Percentiles rank a stretch among this genome's conserved stretches.
These are phyloP conservation scores for Platysternon megacephalum DNA, from an alignment of 2,113 vertebrate species.

Conservation along the genomic window DNA sequence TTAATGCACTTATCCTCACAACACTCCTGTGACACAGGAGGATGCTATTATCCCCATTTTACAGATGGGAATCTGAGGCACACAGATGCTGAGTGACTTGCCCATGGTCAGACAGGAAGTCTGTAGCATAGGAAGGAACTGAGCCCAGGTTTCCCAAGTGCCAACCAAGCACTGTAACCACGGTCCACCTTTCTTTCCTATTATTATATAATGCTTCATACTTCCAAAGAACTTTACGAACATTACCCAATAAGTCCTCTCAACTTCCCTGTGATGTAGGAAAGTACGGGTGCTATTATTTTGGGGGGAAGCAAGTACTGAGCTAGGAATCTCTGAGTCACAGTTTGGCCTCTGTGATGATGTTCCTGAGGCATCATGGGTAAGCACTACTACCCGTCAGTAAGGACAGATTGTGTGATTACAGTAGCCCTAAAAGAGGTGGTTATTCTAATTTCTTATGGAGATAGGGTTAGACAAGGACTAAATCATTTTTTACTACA, in stretches of 20 bases:
- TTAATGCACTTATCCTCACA: not conserved
- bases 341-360: not conserved
- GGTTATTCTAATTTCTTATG: slow-evolving; percentile 32
- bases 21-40: not conserved
- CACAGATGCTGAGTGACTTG: not conserved
- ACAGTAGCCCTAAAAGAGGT: not conserved
- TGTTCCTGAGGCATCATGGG: not conserved
- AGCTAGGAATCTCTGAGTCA: not conserved
- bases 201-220: not conserved
- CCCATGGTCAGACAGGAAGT: not conserved
- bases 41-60: not conserved
- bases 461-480: slow-evolving; percentile 17
- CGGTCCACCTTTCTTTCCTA: not conserved
- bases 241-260: not conserved
- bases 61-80: not conserved
- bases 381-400: not conserved
- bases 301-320: not conserved
- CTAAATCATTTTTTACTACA: not conserved
- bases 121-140: not conserved
- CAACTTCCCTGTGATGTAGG: not conserved
- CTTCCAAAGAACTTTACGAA: not conserved
- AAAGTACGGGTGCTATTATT: not conserved
- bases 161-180: not conserved
- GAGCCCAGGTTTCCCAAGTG: not conserved
- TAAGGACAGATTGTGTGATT: not conserved